These are phyloP conservation scores for Gastrophysa polygoni DNA, from an alignment of 2,888 invertebrate species.

Conservation along the genomic window DNA sequence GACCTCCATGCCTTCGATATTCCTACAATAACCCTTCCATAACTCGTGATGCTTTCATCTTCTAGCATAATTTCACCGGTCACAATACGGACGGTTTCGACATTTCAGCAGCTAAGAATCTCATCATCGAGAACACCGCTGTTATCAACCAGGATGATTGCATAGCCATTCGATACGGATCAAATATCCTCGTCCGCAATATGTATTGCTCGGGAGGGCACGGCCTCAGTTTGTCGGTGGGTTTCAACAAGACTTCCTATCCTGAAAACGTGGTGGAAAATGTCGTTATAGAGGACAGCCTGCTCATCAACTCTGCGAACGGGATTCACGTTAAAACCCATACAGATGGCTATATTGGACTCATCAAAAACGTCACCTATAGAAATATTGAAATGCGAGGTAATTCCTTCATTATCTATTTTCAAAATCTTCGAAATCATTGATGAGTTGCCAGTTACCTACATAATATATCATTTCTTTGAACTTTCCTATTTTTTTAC, in stretches of 20 bases:
- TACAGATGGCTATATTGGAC: constrained; percentile 25
- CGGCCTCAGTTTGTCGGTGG: constrained; percentile 28
- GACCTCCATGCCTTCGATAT: no score
- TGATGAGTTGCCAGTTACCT: no score
- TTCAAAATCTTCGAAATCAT: no score
- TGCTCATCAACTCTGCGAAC: constrained; percentile 19
- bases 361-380: constrained; percentile 24
- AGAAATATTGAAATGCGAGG: constrained; percentile 24
- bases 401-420: no score
- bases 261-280: constrained; percentile 22
- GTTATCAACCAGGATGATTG: constrained; percentile 12
- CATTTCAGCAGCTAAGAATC: constrained; percentile 11
- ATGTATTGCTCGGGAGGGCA: constrained; percentile 27
- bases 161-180: constrained; percentile 16
- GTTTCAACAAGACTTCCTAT: constrained; percentile 19
- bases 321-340: constrained; percentile 31
- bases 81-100: constrained; percentile 14
- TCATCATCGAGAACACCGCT: constrained; percentile 8
- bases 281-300: constrained; percentile 20
- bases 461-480: no score
- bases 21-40: no score
- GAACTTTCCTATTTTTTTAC: no score
- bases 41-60: background rate
- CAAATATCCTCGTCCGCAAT: constrained; percentile 25
- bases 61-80: constrained; percentile 11